phyloP scores from a whole-genome alignment of 64 coral and sea anemone species.

The Hydrozoanthus tunicans region DNA sequence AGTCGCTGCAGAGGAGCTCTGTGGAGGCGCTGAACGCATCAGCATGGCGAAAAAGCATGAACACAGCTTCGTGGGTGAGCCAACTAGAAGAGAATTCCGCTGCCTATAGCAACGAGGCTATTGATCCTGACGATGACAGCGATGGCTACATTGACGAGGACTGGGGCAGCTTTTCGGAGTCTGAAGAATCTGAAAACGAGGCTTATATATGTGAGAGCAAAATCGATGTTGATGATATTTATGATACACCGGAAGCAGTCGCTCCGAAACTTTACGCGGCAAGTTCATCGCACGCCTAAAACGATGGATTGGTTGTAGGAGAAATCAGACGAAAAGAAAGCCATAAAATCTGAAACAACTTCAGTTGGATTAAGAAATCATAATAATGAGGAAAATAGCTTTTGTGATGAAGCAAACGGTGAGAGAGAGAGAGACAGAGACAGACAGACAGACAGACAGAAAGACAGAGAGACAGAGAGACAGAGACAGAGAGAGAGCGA shows the following conservation, averaged over 20 bases:
- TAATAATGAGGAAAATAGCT: no score
- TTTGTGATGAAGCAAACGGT: no score
- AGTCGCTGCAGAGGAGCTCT: not conserved
- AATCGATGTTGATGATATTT: not conserved
- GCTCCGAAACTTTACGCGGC: not conserved
- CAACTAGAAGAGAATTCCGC: not conserved
- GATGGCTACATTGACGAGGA: slow-evolving; percentile 36
- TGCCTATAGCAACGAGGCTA: not conserved
- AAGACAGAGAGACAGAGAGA: no score
- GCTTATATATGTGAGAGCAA: not conserved
- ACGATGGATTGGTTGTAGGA: no score
- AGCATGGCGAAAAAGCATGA: not conserved
- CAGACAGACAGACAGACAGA: no score
- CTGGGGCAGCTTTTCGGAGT: slow-evolving; percentile 54
- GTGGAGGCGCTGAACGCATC: not conserved
- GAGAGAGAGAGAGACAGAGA: no score
- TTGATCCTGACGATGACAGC: not conserved
- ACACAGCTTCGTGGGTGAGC: not conserved
- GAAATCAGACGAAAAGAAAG: no score
- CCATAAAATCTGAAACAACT: no score
- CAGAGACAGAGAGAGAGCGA: no score
- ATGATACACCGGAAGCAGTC: slow-evolving; percentile 8
- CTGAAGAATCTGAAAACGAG: slow-evolving; percentile 28
- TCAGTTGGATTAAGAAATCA: no score
- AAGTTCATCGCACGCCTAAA: no score